phyloP scores from a whole-genome alignment of 2,888 invertebrate species.

The Thymelicus acteon region DNA sequence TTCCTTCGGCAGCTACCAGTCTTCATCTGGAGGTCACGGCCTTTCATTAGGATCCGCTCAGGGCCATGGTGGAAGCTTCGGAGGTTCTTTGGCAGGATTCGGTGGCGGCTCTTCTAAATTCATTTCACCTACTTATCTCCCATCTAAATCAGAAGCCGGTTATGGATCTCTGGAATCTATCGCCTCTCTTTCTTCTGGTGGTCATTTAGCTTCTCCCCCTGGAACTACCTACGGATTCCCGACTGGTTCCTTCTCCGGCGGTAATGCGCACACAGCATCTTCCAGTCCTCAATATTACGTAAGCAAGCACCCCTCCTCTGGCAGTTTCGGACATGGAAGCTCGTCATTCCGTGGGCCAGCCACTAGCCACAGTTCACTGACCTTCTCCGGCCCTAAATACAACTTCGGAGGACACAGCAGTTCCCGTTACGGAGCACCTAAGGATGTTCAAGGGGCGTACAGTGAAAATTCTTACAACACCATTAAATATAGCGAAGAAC shows the following conservation, averaged over 20 bases:
- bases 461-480: conserved; percentile 78
- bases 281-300: conserved; percentile 67
- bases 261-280: conserved; percentile 63
- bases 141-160: conserved; percentile 63
- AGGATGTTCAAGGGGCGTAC: conserved; percentile 71
- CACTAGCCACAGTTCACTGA: conserved; percentile 62
- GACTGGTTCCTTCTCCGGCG: conserved; percentile 57
- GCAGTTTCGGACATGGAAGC: conserved; percentile 63
- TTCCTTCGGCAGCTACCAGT: conserved; percentile 55
- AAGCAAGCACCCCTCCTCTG: conserved; percentile 59
- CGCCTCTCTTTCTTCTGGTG: conserved; percentile 63
- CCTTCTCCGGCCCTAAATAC: conserved; percentile 67
- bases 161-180: conserved; percentile 62
- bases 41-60: conserved; percentile 54
- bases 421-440: conserved; percentile 62
- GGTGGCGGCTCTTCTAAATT: conserved; percentile 65
- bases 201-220: conserved; percentile 65
- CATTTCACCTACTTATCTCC: conserved; percentile 60
- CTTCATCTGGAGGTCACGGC: conserved; percentile 51
- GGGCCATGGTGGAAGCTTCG: conserved; percentile 60
- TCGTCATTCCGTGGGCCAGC: conserved; percentile 65
- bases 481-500: conserved; percentile 79
- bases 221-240: conserved; percentile 68
- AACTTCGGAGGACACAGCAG: conserved; percentile 63
- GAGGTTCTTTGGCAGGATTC: conserved; percentile 59